Percentiles rank a stretch among this genome's conserved stretches.
These are phyloP conservation scores for Xanthorhoe spadicearia DNA, from an alignment of 2,888 invertebrate species.

Conservation along the genomic window DNA sequence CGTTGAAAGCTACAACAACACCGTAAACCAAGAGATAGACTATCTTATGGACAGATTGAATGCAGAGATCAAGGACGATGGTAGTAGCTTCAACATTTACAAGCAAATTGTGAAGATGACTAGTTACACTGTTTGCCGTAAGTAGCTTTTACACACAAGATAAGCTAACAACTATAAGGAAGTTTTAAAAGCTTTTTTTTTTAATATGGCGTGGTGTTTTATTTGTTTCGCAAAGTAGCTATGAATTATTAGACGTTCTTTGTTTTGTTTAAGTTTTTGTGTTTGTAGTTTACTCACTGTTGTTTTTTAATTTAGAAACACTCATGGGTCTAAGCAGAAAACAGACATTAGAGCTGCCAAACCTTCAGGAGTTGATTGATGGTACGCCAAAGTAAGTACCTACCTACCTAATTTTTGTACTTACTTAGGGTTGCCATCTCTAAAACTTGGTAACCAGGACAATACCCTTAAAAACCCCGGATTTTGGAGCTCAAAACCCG, in stretches of 20 bases:
- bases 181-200: too few species aligned
- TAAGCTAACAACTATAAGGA: too few species aligned
- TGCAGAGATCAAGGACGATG: conserved; percentile 11
- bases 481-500: too few species aligned
- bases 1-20: conserved; percentile 57
- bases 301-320: conserved; percentile 57
- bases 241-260: too few species aligned
- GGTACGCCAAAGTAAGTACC: conserved; percentile 53
- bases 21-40: conserved; percentile 63
- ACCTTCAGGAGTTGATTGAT: conserved; percentile 59
- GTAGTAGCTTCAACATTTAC: conserved; percentile 57
- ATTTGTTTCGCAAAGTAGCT: too few species aligned
- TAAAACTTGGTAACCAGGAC: too few species aligned
- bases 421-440: too few species aligned
- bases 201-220: too few species aligned
- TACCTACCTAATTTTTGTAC: too few species aligned
- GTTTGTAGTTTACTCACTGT: not conserved
- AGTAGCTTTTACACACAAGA: conserved; percentile 49
- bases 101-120: conserved; percentile 59
- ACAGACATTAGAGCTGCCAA: conserved; percentile 59
- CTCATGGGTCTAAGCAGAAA: conserved; percentile 69
- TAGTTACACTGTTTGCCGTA: conserved; percentile 68
- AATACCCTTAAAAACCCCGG: too few species aligned
- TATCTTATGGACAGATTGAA: conserved; percentile 52
- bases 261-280: too few species aligned